Percentiles rank a stretch among this genome's conserved stretches.
Evolutionary conservation across 2,113 vertebrate genomes (phyloP).

Genomic region (Pithys albifrons): DNA sequence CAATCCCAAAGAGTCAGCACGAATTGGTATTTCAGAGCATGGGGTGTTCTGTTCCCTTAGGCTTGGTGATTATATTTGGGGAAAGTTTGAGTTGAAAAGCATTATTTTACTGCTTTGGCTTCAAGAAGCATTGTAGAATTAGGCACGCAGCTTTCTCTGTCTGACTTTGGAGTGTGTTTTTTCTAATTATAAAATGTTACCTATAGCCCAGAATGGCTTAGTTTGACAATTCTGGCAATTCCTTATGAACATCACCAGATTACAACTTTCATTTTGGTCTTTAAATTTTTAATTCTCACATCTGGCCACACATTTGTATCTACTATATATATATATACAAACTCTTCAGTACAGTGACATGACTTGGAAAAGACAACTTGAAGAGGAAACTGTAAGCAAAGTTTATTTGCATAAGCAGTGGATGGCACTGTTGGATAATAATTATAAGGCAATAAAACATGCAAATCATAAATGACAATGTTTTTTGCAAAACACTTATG

Average conservation of each 20-base stretch:
- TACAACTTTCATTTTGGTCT: constrained; percentile 7
- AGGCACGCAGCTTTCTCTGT: neutral
- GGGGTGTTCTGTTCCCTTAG: neutral
- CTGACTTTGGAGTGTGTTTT: neutral
- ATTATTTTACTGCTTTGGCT: constrained; percentile 27
- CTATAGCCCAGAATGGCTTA: constrained; percentile 4
- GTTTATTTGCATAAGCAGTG: constrained; percentile 67
- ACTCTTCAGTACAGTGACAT: neutral
- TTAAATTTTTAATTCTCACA: neutral
- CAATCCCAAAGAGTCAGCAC: neutral
- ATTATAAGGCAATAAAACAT: constrained; percentile 58
- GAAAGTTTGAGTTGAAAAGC: neutral
- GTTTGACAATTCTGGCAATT: constrained; percentile 48
- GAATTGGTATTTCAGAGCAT: neutral
- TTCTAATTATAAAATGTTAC: neutral
- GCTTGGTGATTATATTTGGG: neutral
- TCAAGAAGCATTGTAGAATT: constrained; percentile 1
- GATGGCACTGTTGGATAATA: constrained; percentile 75
- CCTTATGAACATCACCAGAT: constrained; percentile 5
- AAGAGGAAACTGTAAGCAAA: constrained; percentile 35
- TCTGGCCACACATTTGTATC: neutral
- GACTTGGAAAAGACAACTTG: neutral
- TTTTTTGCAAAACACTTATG: neutral
- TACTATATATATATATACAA: neutral
- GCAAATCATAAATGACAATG: constrained; percentile 21